A percentile compares a stretch with the other conserved stretches of the same genome.
These are phyloP conservation scores for Actenoides hombroni DNA, from an alignment of 2,113 vertebrate species.

Conservation along the genomic window DNA sequence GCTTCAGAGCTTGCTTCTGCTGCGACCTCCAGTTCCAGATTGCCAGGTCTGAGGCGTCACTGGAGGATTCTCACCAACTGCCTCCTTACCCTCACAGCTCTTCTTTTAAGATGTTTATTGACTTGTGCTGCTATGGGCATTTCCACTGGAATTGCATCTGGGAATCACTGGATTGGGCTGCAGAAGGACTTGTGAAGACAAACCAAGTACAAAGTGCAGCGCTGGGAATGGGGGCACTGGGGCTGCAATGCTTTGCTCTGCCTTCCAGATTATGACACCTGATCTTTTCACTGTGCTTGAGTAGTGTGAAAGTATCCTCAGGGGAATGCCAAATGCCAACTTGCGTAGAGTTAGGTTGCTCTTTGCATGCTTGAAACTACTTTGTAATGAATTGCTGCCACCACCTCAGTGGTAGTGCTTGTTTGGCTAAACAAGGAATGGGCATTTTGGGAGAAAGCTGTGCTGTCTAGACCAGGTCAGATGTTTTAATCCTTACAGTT, in stretches of 20 bases:
- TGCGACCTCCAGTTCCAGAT: background rate
- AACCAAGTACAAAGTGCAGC: background rate
- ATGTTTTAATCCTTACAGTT: background rate
- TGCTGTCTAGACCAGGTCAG: background rate
- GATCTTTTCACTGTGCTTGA: fast-evolving
- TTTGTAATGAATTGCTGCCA: background rate
- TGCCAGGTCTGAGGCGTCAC: fast-evolving
- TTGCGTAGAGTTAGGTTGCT: background rate
- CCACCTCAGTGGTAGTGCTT: background rate
- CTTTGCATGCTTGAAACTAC: background rate
- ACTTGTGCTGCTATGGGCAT: fast-evolving
- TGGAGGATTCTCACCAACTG: background rate
- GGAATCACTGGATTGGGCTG: background rate
- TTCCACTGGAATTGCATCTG: background rate
- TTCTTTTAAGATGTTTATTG: background rate
- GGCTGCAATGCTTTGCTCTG: background rate
- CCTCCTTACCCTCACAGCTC: background rate
- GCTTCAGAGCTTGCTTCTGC: background rate
- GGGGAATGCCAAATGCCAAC: background rate
- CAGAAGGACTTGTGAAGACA: background rate
- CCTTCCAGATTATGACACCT: background rate
- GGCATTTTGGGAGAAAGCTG: background rate
- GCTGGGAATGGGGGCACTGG: background rate
- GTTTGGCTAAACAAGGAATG: background rate
- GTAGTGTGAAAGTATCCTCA: conserved; percentile 7